Conservation (phyloP, 2,113 vertebrate genomes). For the Oncorhynchus clarkii region DNA sequence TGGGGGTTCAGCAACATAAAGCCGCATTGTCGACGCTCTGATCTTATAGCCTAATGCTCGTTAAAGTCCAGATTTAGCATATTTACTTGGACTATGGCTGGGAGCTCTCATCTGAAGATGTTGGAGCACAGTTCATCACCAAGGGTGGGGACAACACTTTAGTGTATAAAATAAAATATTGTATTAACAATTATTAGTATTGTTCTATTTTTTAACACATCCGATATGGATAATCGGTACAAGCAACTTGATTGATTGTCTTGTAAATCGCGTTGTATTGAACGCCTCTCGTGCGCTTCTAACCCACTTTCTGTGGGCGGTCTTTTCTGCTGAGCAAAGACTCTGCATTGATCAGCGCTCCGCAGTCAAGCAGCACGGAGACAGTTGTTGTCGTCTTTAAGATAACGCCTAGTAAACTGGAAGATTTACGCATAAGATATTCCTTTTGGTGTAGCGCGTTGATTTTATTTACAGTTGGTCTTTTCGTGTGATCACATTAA, state of each 20-base stretch:
- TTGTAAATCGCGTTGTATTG: background rate
- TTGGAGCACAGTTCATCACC: background rate
- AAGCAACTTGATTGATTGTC: background rate
- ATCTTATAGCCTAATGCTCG: background rate
- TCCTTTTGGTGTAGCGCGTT: too few species aligned
- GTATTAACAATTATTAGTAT: too few species aligned
- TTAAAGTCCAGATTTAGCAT: background rate
- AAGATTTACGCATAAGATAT: background rate
- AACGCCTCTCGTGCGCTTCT: background rate
- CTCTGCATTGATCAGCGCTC: conserved; percentile 56
- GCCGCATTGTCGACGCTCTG: conserved; percentile 43
- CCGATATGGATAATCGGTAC: background rate
- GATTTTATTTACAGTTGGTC: too few species aligned
- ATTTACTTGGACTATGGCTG: background rate
- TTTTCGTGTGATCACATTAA: too few species aligned
- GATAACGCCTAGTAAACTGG: background rate
- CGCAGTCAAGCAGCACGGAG: conserved; percentile 11
- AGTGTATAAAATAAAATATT: too few species aligned
- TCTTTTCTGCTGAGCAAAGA: conserved; percentile 65
- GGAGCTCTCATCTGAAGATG: background rate
- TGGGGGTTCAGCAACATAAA: conserved; percentile 46
- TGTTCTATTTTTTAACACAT: too few species aligned
- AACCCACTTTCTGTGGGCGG: conserved; percentile 39
- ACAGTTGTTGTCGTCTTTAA: background rate
- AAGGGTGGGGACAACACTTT: too few species aligned